phyloP scores from a whole-genome alignment of 2,888 invertebrate genomes.

The Cremastinae sp. region DNA sequence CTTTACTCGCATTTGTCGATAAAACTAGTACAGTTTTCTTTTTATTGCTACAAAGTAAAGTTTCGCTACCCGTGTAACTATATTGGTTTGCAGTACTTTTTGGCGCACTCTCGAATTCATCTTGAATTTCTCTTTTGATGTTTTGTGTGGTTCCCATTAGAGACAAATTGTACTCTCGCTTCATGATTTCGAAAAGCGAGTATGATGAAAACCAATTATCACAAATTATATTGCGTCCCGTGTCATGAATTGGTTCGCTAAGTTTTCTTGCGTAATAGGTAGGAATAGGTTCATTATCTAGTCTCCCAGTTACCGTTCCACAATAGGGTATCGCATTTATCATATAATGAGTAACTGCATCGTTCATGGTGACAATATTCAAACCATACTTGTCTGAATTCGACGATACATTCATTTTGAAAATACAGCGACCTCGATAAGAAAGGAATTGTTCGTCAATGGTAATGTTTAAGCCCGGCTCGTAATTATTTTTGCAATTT shows the following conservation, averaged over 20 bases:
- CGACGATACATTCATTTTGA: not conserved
- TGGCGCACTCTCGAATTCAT: not conserved
- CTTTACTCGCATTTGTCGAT: too few species aligned
- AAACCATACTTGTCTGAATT: slow-evolving; percentile 32
- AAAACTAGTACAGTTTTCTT: too few species aligned
- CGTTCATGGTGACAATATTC: slow-evolving; percentile 34
- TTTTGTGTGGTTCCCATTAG: slow-evolving; percentile 31
- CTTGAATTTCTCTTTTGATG: slow-evolving; percentile 28
- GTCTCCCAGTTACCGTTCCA: not conserved
- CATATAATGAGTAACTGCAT: slow-evolving; percentile 12
- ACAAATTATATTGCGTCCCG: slow-evolving; percentile 10
- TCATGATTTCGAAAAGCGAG: slow-evolving; percentile 9
- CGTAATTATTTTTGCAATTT: slow-evolving; percentile 35
- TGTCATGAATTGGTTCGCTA: slow-evolving; percentile 15
- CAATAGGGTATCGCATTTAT: slow-evolving; percentile 13
- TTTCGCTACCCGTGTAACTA: too few species aligned
- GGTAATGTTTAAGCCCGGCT: slow-evolving; percentile 3
- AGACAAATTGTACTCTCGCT: not conserved
- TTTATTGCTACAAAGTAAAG: too few species aligned
- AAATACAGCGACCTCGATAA: slow-evolving; percentile 20
- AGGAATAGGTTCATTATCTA: not conserved
- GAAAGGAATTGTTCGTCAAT: slow-evolving; percentile 36
- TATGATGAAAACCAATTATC: slow-evolving; percentile 34
- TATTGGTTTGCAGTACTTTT: not conserved
- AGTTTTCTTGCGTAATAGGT: slow-evolving; percentile 25